Evolutionary conservation across 1,140 invertebrate genomes (phyloP).

Genomic region (Meloidogyne exigua): DNA sequence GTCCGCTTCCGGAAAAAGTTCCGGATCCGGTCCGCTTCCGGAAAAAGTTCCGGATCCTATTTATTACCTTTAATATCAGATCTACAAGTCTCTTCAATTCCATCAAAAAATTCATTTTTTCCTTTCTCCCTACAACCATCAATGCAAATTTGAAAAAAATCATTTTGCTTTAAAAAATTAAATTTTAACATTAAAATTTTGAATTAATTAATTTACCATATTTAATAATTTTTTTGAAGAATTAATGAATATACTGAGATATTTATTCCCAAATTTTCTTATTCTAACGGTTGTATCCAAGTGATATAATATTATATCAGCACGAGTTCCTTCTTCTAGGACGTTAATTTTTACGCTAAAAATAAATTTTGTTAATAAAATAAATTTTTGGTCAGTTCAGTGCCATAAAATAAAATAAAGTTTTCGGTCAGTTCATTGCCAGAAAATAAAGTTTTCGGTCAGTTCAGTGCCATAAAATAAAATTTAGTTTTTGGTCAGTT

Average conservation of each 20-base stretch:
- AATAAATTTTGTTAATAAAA: background rate
- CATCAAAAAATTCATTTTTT: background rate
- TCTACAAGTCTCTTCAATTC: background rate
- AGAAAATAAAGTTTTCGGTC: background rate
- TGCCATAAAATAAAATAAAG: background rate
- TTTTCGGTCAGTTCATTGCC: too few relatives aligned
- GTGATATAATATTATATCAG: background rate
- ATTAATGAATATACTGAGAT: conserved; percentile 1
- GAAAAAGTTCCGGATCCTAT: too few relatives aligned
- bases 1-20: too few relatives aligned
- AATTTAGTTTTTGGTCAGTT: too few relatives aligned
- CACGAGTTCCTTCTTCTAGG: background rate
- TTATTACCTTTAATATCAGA: background rate
- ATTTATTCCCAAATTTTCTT: conserved; percentile 17
- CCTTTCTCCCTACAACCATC: background rate
- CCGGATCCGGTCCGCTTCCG: too few relatives aligned
- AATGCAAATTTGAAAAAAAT: background rate
- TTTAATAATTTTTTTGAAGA: conserved; percentile 2
- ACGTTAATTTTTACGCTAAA: background rate
- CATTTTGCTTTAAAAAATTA: background rate
- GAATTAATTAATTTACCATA: background rate
- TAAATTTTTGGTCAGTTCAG: background rate
- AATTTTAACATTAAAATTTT: background rate
- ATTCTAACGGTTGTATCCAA: background rate
- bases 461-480: background rate